phyloP scores from a whole-genome alignment of 2,113 vertebrate genomes.

The Hippocampus comes region DNA sequence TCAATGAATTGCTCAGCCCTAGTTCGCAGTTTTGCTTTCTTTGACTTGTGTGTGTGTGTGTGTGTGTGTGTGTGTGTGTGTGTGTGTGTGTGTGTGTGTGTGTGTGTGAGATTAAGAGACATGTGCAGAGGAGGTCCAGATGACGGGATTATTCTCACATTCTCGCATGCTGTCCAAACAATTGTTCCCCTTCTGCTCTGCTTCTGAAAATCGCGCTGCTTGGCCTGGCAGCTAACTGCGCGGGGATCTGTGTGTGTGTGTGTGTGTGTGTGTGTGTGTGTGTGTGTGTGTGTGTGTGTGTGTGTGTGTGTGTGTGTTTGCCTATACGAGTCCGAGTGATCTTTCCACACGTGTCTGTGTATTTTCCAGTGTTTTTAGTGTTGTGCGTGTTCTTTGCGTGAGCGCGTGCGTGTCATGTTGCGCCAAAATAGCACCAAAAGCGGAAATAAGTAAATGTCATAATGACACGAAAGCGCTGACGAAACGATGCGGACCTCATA shows the following conservation, averaged over 20 bases:
- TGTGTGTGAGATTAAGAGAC: conserved; percentile 38
- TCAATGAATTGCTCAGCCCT: too few relatives aligned
- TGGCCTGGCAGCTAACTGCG: conserved; percentile 42
- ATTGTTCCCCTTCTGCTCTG: conserved; percentile 47
- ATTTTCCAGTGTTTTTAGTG: too few relatives aligned
- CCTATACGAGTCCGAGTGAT: background rate
- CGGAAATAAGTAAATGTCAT: too few relatives aligned
- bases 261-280: conserved; percentile 15
- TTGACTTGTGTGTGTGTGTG: background rate
- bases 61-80: background rate
- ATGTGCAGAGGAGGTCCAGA: conserved; percentile 44
- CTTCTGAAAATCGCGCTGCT: conserved; percentile 36
- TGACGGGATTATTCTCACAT: conserved; percentile 61
- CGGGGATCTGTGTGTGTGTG: conserved; percentile 15
- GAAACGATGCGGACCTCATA: too few relatives aligned
- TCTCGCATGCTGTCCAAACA: conserved; percentile 52
- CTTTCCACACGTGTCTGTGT: too few relatives aligned
- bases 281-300: background rate
- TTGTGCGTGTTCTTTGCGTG: too few relatives aligned
- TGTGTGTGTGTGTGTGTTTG: background rate
- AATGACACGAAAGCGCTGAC: too few relatives aligned
- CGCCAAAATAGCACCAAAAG: too few relatives aligned
- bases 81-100: conserved; percentile 6
- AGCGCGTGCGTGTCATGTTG: too few relatives aligned
- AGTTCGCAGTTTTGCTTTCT: too few relatives aligned